Evolutionary conservation across 2,797 vertebrate genomes (phyloP), one percentile per base, ranked within the genome.

Genomic region (Rhynchotus rufescens): DNA sequence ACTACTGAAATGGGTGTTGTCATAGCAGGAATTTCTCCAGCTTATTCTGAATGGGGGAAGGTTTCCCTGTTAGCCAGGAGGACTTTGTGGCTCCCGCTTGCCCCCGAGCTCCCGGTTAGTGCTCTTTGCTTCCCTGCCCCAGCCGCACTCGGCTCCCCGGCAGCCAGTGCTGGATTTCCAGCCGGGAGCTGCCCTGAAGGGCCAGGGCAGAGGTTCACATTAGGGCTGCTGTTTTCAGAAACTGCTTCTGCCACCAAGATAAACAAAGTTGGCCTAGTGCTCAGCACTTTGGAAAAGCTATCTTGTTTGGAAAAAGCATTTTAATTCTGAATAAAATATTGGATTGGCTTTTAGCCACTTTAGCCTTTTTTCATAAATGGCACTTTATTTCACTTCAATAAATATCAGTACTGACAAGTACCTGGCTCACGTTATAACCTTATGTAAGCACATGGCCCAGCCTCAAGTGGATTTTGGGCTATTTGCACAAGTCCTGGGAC

Each of bases 251-350:
- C 86, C 83, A 65, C 89, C 74, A 92, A 81, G 66, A 1, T 34
- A 59, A 92, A 36, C 9, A 80, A 73, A 92, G 54, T 4, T 86
- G n/a, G 42, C 80, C 61, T 34, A 72, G 54, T 75, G 59, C 76
- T 94, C 62, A 83, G 45, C n/a, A 21, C 61, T 92, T 91, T 66
- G 80, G 76, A 88, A 91, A 81, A 91, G 49, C 49, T 61, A 80
- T 86, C 69, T 54, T 91, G 72, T 86, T 91, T 89, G 66, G 68
- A 88, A 92, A 92, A 88, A 88, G 54, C 80, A 88, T 95, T 95
- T 94, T 80, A 80, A 84, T 94, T 91, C 88, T 92, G 88, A 96
- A 93, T 95, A 94, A 93, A 95, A 92, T 88, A 96, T 89, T 80
- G 86, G 51, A 44, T 75, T 92, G 84, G 56, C 89, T 93, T 95